Evolutionary conservation across 2,113 vertebrate species (phyloP), one percentile per base, ranked within the genome.

Genomic region (Hylia prasina): DNA sequence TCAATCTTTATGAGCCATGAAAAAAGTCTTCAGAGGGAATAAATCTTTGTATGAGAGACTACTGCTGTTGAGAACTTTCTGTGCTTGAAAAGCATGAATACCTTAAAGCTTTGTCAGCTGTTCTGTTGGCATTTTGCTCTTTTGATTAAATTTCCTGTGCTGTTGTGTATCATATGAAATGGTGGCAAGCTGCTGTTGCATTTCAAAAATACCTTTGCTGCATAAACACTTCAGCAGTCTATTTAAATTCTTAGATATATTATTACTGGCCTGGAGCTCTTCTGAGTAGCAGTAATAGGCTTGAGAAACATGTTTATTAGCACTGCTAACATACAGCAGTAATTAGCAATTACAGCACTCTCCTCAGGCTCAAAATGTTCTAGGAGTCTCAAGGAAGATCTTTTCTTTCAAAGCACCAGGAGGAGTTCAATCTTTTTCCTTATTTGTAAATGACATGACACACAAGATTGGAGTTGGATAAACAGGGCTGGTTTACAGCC

Each of bases 1-100:
- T 98, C 98, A 98, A 93, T 96, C 95, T 97, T 98, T 98, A 98
- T 98, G 98, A 98, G 97, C 98, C 98, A 96, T 98, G 97, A 96
- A 98, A 97, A 97, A 96, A 97, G 95, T 72, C 95, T 97, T 97
- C 95, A 87, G 16, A 83, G 81, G 72, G 85, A 97, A 98, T 98
- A 98, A 98, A 98, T 98, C 97, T 97, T 98, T 81, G 76, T 89
- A 72, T 85, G 96, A 91, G 90, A 94, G 82, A 92, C 94, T 93
- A 77, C 94, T 94, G 89, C 94, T 94, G 80, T 64, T 97, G 71
- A 91, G 95, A 96, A 95, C 92, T 89, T 77, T 96, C 93, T 44
- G 94, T 91, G 93, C 92, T 97, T 96, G 79, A 86, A 75, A 94
- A 85, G 85, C 61, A 33, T 94, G 93, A 96, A 96, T 93, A 97